Evolutionary conservation across 2,113 vertebrate species (phyloP).

Genomic region (Sminthopsis crassicaudata): DNA sequence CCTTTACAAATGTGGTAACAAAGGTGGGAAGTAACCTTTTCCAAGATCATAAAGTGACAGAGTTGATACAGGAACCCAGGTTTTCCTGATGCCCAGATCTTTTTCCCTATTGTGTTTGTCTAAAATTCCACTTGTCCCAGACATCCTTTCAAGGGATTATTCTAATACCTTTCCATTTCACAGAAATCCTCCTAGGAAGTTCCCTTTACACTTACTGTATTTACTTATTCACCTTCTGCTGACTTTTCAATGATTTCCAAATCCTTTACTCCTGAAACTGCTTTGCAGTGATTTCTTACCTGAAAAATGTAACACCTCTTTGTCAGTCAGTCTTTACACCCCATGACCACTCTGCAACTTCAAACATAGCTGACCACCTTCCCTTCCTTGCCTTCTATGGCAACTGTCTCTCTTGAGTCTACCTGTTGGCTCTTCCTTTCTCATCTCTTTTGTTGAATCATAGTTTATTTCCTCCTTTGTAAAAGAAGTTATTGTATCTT

Average conservation of each 20-base stretch:
- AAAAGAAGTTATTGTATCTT: background rate
- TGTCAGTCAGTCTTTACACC: background rate
- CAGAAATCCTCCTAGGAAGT: background rate
- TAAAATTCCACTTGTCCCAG: background rate
- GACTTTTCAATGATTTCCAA: background rate
- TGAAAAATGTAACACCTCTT: background rate
- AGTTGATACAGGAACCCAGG: background rate
- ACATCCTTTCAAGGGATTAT: background rate
- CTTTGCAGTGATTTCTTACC: background rate
- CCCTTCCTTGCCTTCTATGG: background rate
- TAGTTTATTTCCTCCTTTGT: background rate
- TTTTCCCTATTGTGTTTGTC: background rate
- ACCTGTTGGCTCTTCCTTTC: background rate
- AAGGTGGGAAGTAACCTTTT: background rate
- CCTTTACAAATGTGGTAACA: background rate
- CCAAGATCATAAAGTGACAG: background rate
- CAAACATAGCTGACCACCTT: background rate
- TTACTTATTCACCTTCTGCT: background rate
- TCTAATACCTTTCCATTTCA: background rate
- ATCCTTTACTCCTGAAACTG: background rate
- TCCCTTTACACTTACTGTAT: background rate
- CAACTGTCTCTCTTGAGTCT: background rate
- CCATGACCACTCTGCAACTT: background rate
- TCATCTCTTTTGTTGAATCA: background rate
- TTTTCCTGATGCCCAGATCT: background rate